Evolutionary conservation across 2,888 invertebrate species (phyloP).

Genomic region (Lamellibrachia columna): DNA sequence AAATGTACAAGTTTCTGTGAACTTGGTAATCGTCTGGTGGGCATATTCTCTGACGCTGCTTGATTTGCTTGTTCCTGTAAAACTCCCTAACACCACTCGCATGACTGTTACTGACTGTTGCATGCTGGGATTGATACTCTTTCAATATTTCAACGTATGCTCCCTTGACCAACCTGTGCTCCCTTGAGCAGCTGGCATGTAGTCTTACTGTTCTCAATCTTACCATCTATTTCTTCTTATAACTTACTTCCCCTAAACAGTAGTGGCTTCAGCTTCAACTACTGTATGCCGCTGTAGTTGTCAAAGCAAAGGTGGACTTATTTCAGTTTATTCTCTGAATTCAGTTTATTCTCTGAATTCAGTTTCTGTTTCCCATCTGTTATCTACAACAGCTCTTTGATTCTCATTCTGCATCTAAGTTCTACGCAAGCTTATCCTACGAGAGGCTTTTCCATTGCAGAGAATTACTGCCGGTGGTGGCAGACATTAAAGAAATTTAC

Average conservation of each 20-base stretch:
- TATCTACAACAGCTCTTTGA: background rate
- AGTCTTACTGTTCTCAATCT: background rate
- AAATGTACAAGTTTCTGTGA: background rate
- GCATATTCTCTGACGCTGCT: constrained; percentile 29
- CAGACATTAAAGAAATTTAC: background rate
- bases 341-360: background rate
- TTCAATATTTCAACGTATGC: background rate
- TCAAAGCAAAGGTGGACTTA: background rate
- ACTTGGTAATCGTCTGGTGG: background rate
- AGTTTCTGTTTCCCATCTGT: background rate
- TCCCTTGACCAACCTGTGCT: background rate
- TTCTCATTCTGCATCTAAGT: background rate
- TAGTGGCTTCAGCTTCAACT: background rate
- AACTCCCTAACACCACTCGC: background rate
- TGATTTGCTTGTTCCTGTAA: background rate
- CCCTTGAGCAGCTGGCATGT: background rate
- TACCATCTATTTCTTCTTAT: background rate
- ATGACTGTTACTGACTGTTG: constrained; percentile 7
- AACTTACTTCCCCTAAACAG: background rate
- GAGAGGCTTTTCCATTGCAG: background rate
- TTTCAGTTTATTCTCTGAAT: background rate
- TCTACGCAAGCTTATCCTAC: background rate
- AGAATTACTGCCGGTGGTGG: background rate
- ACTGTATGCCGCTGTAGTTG: background rate
- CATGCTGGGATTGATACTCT: background rate